Percentiles rank a stretch among this genome's conserved stretches.
Conservation (phyloP, 2,888 invertebrate species). For the Ichneumon xanthorius region DNA sequence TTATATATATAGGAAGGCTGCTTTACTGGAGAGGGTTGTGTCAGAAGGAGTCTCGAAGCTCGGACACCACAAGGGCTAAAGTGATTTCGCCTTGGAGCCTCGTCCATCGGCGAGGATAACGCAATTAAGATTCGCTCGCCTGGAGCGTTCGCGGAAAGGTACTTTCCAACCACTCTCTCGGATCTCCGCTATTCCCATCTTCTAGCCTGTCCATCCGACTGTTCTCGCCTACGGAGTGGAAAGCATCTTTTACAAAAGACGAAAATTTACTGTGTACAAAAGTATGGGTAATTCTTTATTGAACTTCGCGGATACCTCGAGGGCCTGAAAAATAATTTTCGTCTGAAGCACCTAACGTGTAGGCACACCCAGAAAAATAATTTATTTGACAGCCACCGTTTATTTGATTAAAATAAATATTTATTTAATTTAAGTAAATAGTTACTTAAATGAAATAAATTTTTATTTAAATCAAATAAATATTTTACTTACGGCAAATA, state of each 20-base stretch:
- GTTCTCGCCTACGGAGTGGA: slow-evolving; percentile 13
- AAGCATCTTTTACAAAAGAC: not conserved
- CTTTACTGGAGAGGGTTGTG: not conserved
- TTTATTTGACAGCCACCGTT: too few relatives aligned
- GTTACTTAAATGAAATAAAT: too few relatives aligned
- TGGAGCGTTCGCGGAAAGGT: slow-evolving; percentile 13
- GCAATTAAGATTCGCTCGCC: slow-evolving; percentile 34
- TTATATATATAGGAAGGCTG: not conserved
- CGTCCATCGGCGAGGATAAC: slow-evolving; percentile 22
- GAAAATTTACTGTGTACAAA: not conserved
- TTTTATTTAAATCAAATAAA: too few relatives aligned
- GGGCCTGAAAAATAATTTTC: not conserved
- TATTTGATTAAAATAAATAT: too few relatives aligned
- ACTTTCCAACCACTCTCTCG: slow-evolving; percentile 16
- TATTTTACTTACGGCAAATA: too few relatives aligned
- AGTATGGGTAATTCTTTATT: not conserved
- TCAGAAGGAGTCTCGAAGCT: slow-evolving; percentile 1
- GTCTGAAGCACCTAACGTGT: too few relatives aligned
- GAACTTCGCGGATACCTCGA: not conserved
- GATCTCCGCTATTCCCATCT: slow-evolving; percentile 17
- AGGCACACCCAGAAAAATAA: too few relatives aligned
- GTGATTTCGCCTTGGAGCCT: slow-evolving; percentile 10
- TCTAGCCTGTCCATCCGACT: slow-evolving; percentile 5
- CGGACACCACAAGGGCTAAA: slow-evolving; percentile 6
- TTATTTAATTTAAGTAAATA: too few relatives aligned